Percentiles rank a stretch among this genome's conserved stretches.
These are phyloP conservation scores for Chymomyza amoena DNA, from an alignment of 2,888 invertebrate species.

Conservation along the genomic window DNA sequence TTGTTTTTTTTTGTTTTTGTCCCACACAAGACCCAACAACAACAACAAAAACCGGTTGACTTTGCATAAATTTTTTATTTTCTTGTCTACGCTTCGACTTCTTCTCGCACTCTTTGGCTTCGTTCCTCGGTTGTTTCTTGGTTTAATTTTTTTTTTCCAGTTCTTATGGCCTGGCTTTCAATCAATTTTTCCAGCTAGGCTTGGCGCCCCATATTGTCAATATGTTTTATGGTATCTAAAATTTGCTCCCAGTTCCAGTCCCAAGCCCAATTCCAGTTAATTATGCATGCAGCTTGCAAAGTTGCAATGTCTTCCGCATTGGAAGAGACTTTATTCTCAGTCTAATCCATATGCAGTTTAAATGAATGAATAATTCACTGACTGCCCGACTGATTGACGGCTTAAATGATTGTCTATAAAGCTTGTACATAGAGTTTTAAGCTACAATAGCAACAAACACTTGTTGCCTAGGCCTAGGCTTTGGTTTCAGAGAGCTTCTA, in stretches of 20 bases:
- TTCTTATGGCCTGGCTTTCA: background rate
- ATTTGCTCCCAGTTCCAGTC: no score
- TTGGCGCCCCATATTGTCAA: background rate
- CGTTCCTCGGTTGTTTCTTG: background rate
- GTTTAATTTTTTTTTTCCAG: background rate
- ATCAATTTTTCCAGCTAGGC: background rate
- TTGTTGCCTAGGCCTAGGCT: background rate
- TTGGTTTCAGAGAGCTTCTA: background rate
- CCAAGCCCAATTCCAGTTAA: background rate
- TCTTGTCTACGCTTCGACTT: background rate
- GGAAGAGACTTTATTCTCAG: background rate
- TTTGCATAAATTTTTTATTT: background rate
- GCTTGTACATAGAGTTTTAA: background rate
- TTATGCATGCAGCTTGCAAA: background rate
- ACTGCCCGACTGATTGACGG: background rate
- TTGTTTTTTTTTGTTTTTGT: background rate
- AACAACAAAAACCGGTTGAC: background rate
- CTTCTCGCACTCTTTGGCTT: background rate
- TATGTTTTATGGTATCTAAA: background rate
- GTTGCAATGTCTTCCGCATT: background rate
- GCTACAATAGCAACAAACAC: background rate
- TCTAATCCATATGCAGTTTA: background rate
- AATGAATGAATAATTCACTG: background rate
- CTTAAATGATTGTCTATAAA: background rate
- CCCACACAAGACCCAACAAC: background rate